Evolutionary conservation across 2,797 vertebrate species (phyloP).

Genomic region (Acanthurus leucopareius): DNA sequence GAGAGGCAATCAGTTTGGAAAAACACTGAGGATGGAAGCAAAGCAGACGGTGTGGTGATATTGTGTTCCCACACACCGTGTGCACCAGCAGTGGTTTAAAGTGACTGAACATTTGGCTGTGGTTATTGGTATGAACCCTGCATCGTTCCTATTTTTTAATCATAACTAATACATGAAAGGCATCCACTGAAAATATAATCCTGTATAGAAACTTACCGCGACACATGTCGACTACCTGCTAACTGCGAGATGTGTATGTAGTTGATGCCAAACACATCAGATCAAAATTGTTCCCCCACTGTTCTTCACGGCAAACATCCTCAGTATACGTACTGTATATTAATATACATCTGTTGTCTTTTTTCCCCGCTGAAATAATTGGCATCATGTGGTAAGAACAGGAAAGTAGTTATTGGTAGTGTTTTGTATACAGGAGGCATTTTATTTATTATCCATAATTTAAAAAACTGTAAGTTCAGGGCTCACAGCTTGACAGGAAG

Average conservation of each 20-base stretch:
- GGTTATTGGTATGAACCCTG: slow-evolving; percentile 59
- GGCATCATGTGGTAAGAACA: slow-evolving; percentile 42
- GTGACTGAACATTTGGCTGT: slow-evolving; percentile 65
- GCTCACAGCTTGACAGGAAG: slow-evolving; percentile 63
- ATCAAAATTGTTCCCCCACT: slow-evolving; percentile 51
- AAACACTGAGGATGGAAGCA: slow-evolving; percentile 78
- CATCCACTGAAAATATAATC: slow-evolving; percentile 35
- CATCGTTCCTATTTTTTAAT: slow-evolving; percentile 48
- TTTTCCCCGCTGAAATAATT: slow-evolving; percentile 60
- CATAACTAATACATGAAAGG: slow-evolving; percentile 52
- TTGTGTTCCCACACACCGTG: slow-evolving; percentile 59
- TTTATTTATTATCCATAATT: slow-evolving; percentile 60
- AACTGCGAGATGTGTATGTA: slow-evolving; percentile 36
- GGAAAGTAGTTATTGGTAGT: slow-evolving; percentile 29
- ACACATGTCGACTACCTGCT: slow-evolving; percentile 44
- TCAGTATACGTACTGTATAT: slow-evolving; percentile 47
- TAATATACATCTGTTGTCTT: slow-evolving; percentile 64
- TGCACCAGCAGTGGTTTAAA: slow-evolving; percentile 53
- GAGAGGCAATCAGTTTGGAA: slow-evolving; percentile 82
- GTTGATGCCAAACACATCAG: slow-evolving; percentile 46
- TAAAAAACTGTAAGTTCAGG: slow-evolving; percentile 58
- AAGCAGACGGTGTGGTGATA: slow-evolving; percentile 69
- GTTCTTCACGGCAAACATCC: slow-evolving; percentile 64
- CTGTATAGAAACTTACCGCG: slow-evolving; percentile 17
- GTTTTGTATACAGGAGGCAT: slow-evolving; percentile 18